Evolutionary conservation across 2,113 vertebrate species (phyloP).

Genomic region (Bettongia penicillata): DNA sequence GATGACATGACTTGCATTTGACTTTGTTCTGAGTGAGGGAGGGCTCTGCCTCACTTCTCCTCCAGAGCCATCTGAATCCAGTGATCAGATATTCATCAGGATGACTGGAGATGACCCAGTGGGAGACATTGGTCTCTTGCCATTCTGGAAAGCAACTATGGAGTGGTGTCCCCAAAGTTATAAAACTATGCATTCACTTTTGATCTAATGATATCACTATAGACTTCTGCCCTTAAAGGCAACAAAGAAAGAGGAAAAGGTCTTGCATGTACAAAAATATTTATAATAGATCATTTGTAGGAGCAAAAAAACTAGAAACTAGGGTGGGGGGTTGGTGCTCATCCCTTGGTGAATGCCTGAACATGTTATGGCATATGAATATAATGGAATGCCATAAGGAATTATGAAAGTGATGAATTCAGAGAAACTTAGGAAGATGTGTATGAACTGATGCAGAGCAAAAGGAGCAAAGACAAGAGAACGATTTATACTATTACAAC

Average conservation of each 20-base stretch:
- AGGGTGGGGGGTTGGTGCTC: neutral
- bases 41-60: too few species aligned
- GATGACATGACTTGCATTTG: too few species aligned
- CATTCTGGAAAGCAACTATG: neutral
- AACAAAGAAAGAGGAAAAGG: neutral
- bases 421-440: neutral
- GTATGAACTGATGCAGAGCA: neutral
- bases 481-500: neutral
- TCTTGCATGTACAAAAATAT: neutral
- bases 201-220: neutral
- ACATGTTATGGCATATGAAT: neutral
- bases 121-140: too few species aligned
- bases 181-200: neutral
- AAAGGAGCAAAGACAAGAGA: neutral
- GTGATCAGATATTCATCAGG: too few species aligned
- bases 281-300: neutral
- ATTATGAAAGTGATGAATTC: neutral
- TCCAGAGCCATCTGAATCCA: too few species aligned
- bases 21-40: too few species aligned
- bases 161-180: neutral
- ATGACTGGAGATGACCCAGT: too few species aligned
- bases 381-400: neutral
- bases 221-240: neutral
- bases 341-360: neutral
- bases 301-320: neutral